Base-by-base conservation (phyloP, 30 jellyfish, hydroid and myxozoan species). In the Mastigias papua region DNA sequence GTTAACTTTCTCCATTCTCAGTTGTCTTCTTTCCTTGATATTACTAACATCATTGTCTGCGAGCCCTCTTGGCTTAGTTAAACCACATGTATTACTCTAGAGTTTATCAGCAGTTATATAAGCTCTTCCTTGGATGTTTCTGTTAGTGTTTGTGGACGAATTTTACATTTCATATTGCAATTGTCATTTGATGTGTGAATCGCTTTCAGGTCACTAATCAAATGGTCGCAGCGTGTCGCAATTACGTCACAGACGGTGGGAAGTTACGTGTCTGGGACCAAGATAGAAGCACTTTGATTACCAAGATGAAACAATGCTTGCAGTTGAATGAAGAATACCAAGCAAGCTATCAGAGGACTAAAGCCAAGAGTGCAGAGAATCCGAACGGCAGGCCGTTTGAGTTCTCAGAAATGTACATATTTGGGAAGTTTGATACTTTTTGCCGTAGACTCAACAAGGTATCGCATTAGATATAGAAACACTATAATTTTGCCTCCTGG, bases 391-490 rank as follows among this genome's bases (percentile, higher is more conserved):
- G 90, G 64, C 99, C 98, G 16, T 95, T 95, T 76, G 99, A 95
- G 62, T 95, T 95, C 81, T 95, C 99, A 50, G 99, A 95, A 61
- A 95, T 95, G 99, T 95, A 95, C 88, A 95, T 95, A 51, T 95
- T 95, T 90, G 99, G 99, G 50, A 95, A 95, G 72, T 95, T 95
- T 73, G 97, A 89, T 63, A 95, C 99, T 25, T 95, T 95, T 73
- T 90, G 99, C 86, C 76, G 96, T 46, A 66, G 99, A 49, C 91
- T 91, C 15, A 78, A 86, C 50, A 95, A 90, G 98, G 99, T 92
- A 62, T 37, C 0, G 25, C 19, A 19, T 19, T 57, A 10, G 13
- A 4, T 42, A 42, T 4, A 42, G 54, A 42, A 42, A 15, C 54
- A 42, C 0, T 4, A 42, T 42, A 0, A 42, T 42, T 42, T 15